Evolutionary conservation across 2,797 vertebrate genomes (phyloP), one percentile per base, ranked within the genome.

Genomic region (Monodelphis domestica): DNA sequence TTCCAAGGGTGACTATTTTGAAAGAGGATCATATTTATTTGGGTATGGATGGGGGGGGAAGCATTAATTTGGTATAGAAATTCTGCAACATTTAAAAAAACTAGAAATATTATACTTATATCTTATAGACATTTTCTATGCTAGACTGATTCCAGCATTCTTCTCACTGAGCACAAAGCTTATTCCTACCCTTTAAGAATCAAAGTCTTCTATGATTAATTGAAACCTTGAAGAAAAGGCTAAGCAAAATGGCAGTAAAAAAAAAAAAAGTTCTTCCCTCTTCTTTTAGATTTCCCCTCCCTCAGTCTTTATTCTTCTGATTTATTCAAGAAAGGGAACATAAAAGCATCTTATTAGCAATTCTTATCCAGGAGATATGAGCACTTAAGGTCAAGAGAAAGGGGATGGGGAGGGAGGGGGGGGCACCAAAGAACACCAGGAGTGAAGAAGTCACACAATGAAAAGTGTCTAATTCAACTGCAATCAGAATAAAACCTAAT

Each of bases 321-420:
- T 94, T 96, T 94, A 57, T 87, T 93, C 88, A 91, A 92, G 91
- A 95, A 93, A 95, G 84, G 90, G 5, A 54, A 54, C 90, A 94
- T 91, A 92, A 92, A 90, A 93, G 55, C 89, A 93, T 93, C 63
- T 95, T 95, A 95, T 56, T 96, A 96, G 92, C 88, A 93, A 93
- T 94, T 95, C 88, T 89, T 92, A 91, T 50, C n/a, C 57, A 94
- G 95, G 91, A 96, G 93, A 96, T 93, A 91, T 54, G 89, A 91
- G 91, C 89, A 89, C 87, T 94, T 91, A 87, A n/a, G 57, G 70
- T 89, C 9, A 0, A 70, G 1, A 90, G 90, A 92, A 94, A 95
- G 57, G 89, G 87, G 93, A 89, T 78, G 89, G 53, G 14, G 57
- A 57, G 90, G 51, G 9, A 33, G 29, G 15, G 90, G 59, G 54